Evolutionary conservation across 1,140 invertebrate species (phyloP).

Genomic region (Drosophila pachea): DNA sequence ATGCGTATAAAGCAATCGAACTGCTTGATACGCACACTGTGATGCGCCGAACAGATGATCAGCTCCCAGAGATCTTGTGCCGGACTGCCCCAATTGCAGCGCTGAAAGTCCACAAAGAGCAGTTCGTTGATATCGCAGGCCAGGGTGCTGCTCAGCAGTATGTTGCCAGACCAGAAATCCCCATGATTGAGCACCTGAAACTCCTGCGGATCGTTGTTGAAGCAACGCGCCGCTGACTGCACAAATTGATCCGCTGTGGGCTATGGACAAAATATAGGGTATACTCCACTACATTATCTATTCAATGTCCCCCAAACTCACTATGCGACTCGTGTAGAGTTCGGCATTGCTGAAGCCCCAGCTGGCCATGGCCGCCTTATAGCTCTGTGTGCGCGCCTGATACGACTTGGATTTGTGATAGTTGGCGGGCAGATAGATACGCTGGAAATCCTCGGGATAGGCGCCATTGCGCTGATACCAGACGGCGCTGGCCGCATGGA

Average conservation of each 20-base stretch:
- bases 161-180: slow-evolving; percentile 80
- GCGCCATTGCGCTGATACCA: slow-evolving; percentile 57
- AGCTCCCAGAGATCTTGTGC: slow-evolving; percentile 77
- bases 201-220: slow-evolving; percentile 78
- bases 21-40: slow-evolving; percentile 63
- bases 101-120: slow-evolving; percentile 79
- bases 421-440: slow-evolving; percentile 68
- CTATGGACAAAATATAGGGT: slow-evolving; percentile 12
- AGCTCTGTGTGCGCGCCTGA: slow-evolving; percentile 68
- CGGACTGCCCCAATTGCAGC: slow-evolving; percentile 73
- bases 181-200: slow-evolving; percentile 84
- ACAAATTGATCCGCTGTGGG: slow-evolving; percentile 69
- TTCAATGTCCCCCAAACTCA: slow-evolving; percentile 54
- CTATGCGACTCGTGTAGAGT: slow-evolving; percentile 53
- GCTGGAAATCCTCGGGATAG: slow-evolving; percentile 70
- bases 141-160: slow-evolving; percentile 75
- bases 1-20: slow-evolving; percentile 70
- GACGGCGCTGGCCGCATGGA: slow-evolving; percentile 81
- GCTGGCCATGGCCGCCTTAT: slow-evolving; percentile 61
- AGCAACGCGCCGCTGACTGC: slow-evolving; percentile 56
- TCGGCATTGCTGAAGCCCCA: slow-evolving; percentile 70
- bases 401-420: slow-evolving; percentile 68
- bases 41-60: slow-evolving; percentile 65
- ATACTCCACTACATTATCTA: not conserved
- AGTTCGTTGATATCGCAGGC: slow-evolving; percentile 62